phyloP scores from a whole-genome alignment of 2,113 vertebrate genomes.

The Manacus vitellinus region DNA sequence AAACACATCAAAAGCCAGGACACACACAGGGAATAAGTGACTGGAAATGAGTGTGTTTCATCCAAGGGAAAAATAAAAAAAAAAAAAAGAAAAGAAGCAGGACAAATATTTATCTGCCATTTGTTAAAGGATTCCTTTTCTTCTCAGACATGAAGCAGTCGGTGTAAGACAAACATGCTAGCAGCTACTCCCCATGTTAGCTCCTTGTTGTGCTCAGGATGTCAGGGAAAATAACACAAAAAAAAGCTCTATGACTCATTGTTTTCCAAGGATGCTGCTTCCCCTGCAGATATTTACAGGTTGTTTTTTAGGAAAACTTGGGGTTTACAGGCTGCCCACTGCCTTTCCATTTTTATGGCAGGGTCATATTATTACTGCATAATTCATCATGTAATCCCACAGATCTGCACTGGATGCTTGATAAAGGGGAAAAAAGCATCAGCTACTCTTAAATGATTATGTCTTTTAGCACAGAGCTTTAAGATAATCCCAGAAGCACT shows the following conservation, averaged over 20 bases:
- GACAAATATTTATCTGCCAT: neutral
- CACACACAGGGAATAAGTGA: neutral
- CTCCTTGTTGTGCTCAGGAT: neutral
- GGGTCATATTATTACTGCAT: neutral
- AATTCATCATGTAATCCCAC: neutral
- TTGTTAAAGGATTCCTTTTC: constrained; percentile 40
- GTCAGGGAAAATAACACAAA: neutral
- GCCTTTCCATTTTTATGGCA: constrained; percentile 35
- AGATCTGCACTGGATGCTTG: neutral
- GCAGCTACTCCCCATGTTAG: neutral
- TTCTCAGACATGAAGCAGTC: constrained; percentile 1
- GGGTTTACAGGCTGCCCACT: constrained; percentile 47
- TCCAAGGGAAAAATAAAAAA: neutral
- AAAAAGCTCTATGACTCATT: constrained; percentile 52
- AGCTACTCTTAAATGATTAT: neutral
- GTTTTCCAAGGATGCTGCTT: constrained; percentile 59
- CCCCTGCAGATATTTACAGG: constrained; percentile 55
- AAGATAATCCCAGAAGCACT: neutral
- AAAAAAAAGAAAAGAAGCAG: neutral
- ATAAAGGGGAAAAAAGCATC: neutral
- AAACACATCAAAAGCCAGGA: neutral
- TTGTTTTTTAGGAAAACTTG: constrained; percentile 37
- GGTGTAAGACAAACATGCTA: neutral
- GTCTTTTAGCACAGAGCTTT: neutral
- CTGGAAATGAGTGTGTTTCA: neutral